Percentiles rank a stretch among this genome's conserved stretches.
Evolutionary conservation across 2,113 vertebrate genomes (phyloP).

Genomic region (Turdus rufiventris): DNA sequence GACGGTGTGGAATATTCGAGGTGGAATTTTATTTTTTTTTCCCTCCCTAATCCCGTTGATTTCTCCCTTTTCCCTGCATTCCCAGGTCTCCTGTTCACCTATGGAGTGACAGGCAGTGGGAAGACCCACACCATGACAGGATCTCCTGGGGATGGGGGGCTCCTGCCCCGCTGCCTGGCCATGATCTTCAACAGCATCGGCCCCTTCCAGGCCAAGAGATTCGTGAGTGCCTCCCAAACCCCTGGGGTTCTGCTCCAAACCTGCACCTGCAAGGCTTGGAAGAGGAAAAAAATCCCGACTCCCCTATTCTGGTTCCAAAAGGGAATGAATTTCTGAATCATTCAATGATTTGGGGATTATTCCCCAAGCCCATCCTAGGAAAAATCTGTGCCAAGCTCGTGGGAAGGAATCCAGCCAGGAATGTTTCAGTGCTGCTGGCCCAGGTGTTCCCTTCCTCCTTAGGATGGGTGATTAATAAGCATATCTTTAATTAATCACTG

Average conservation of each 20-base stretch:
- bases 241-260: not conserved
- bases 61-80: not conserved
- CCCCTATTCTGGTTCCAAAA: rapidly evolving
- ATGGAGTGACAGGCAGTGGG: slow-evolving; percentile 95
- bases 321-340: not conserved
- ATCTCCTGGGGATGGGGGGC: slow-evolving; percentile 87
- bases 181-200: slow-evolving; percentile 96
- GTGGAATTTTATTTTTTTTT: not conserved
- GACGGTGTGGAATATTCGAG: rapidly evolving
- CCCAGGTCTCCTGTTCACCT: slow-evolving; percentile 92
- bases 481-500: not conserved
- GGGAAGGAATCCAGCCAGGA: not conserved
- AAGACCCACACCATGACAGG: slow-evolving; percentile 97
- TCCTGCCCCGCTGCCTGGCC: slow-evolving; percentile 89
- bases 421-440: not conserved
- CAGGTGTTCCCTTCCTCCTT: not conserved
- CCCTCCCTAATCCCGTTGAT: rapidly evolving
- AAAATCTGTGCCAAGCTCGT: not conserved
- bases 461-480: not conserved
- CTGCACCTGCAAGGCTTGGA: too few species aligned
- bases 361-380: not conserved
- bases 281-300: rapidly evolving
- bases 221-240: slow-evolving; percentile 70
- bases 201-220: slow-evolving; percentile 90
- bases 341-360: not conserved